A percentile compares a stretch with the other conserved stretches of the same genome.
Conservation (phyloP, 1,140 invertebrate species). For the Drosophila santomea region DNA sequence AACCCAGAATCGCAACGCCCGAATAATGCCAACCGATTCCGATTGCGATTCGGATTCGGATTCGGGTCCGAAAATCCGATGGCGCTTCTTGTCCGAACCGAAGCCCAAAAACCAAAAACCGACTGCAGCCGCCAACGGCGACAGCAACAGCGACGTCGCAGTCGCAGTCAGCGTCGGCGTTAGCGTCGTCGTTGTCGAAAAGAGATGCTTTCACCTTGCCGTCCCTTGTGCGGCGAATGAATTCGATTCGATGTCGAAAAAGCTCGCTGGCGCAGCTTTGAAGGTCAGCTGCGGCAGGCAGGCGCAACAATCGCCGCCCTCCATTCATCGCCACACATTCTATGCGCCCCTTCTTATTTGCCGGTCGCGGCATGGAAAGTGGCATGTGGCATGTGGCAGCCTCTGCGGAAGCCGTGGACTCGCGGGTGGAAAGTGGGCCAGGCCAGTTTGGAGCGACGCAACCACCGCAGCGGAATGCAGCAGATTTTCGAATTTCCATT, state of each 20-base stretch:
- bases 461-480: slow-evolving; percentile 55
- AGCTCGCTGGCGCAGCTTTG: slow-evolving; percentile 29
- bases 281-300: slow-evolving; percentile 30
- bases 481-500: slow-evolving; percentile 63
- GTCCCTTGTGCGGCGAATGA: not conserved
- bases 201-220: slow-evolving; percentile 47
- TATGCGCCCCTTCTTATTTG: not conserved
- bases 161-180: not conserved
- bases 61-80: slow-evolving; percentile 9
- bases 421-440: slow-evolving; percentile 61
- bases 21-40: slow-evolving; percentile 29
- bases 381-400: not conserved
- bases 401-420: slow-evolving; percentile 17
- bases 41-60: not conserved
- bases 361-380: slow-evolving; percentile 1
- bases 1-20: slow-evolving; percentile 55
- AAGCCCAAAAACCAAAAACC: slow-evolving; percentile 25
- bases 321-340: no score
- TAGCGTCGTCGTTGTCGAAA: not conserved
- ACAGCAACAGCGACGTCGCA: not conserved
- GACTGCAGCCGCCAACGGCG: slow-evolving; percentile 52
- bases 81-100: slow-evolving; percentile 32
- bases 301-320: slow-evolving; percentile 1
- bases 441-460: slow-evolving; percentile 7
- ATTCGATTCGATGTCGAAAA: slow-evolving; percentile 37